Base-by-base conservation (phyloP, 2,113 vertebrate species). In the Malurus alboscapulatus region DNA sequence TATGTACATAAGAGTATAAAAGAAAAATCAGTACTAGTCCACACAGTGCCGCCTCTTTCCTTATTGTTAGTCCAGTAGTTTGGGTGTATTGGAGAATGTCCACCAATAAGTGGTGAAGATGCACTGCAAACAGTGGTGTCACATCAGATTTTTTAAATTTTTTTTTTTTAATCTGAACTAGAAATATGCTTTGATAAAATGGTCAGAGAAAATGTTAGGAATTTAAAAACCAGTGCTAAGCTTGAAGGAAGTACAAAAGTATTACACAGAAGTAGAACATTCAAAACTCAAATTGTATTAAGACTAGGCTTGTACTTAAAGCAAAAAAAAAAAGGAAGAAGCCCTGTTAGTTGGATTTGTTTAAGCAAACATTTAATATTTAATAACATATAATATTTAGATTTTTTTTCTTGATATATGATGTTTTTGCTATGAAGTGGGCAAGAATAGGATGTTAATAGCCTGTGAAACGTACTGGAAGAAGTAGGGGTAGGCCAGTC, bases 1-100 rank as follows among this genome's bases (percentile, higher is more conserved):
- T 53, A 13, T 0, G 1, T 61, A 10, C 5, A 0, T 19, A 47
- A 26, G 20, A n/a, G 2, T 51, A 44, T 61, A 21, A 77, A 71
- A 77, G 16, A 27, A 81, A 81, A 89, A 38, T 42, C n/a, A 34
- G 25, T 65, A 4, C 5, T n/a, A 47, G 16, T 67, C 21, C 12
- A 25, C 5, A 12, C 8, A 19, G 20, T 71, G 38, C 18, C 14
- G 27, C 5, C 14, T 63, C 15, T 65, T 75, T 91, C 25, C 25
- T 82, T 54, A 27, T 26, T 36, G 40, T 34, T 57, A 9, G 14
- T 79, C 5, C 17, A 54, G 12, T 57, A 50, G 44, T 65, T 87
- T 26, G 42, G 36, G 21, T 62, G 32, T 34, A 14, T 53, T 4
- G 1, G 24, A 75, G 48, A 25, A 48, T 45, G 6, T 44, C n/a